Conservation (phyloP, 2,113 vertebrate genomes). For the Burhinus oedicnemus region DNA sequence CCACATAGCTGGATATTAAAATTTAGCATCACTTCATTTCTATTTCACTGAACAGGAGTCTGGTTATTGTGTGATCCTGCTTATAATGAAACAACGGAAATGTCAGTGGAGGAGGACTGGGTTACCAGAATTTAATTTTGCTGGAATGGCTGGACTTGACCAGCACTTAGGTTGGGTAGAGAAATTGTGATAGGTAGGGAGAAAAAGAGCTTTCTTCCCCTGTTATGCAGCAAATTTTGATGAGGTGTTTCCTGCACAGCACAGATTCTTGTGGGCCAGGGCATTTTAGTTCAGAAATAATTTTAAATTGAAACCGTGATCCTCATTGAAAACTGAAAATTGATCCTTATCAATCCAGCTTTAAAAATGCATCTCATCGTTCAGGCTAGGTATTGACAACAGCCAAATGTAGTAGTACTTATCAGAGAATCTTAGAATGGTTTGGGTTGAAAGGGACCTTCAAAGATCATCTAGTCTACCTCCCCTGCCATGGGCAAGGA, state of each 20-base stretch:
- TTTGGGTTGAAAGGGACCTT: background rate
- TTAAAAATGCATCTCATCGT: background rate
- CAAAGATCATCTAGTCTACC: background rate
- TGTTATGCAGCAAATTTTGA: background rate
- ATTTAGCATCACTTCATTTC: slow-evolving; percentile 7
- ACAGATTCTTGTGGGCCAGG: background rate
- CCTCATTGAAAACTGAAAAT: no score
- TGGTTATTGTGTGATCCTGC: background rate
- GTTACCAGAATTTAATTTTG: background rate
- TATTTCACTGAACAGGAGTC: background rate
- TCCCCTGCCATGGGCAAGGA: background rate
- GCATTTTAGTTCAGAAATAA: background rate
- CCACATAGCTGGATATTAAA: background rate
- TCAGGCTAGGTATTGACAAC: background rate
- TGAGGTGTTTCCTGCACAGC: background rate
- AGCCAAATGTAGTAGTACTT: background rate
- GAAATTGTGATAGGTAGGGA: background rate
- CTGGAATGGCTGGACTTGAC: background rate
- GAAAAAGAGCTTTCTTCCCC: background rate
- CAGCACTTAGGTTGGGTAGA: background rate
- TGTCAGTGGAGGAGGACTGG: background rate
- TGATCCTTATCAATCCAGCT: background rate
- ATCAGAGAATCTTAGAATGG: background rate
- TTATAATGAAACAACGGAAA: background rate
- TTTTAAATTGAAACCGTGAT: background rate